Evolutionary conservation across 2,113 vertebrate species (phyloP).

Genomic region (Chionis minor): DNA sequence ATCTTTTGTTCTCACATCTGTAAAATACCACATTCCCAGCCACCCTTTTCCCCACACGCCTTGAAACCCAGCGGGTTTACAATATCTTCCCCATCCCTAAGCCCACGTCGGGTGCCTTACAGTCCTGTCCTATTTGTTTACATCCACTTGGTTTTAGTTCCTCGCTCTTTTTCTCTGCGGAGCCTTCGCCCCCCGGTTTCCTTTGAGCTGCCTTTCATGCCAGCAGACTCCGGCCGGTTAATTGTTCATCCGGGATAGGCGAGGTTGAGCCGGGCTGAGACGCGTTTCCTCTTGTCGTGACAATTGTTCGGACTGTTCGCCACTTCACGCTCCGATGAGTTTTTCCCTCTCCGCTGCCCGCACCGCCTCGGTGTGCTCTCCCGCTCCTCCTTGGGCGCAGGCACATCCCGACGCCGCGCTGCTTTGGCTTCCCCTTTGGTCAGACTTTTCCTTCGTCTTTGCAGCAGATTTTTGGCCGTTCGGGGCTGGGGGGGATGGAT

Average conservation of each 20-base stretch:
- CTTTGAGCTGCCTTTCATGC: not conserved
- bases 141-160: not conserved
- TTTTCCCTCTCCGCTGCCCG: not conserved
- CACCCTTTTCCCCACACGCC: not conserved
- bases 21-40: not conserved
- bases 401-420: not conserved
- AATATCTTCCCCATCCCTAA: not conserved
- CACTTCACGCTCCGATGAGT: not conserved
- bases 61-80: not conserved
- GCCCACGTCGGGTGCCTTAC: not conserved
- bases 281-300: not conserved
- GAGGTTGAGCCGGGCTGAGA: not conserved
- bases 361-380: not conserved
- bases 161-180: not conserved
- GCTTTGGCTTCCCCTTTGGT: not conserved
- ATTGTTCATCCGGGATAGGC: not conserved
- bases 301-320: not conserved
- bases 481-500: too few species aligned
- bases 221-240: not conserved
- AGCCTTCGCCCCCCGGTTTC: not conserved
- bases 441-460: not conserved
- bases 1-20: not conserved
- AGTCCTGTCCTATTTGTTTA: not conserved
- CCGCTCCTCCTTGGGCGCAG: not conserved
- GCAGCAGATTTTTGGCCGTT: not conserved